Percentiles rank a stretch among this genome's conserved stretches.
Evolutionary conservation across 2,888 invertebrate species (phyloP).

Genomic region (Lepidocyrtoides sp.): DNA sequence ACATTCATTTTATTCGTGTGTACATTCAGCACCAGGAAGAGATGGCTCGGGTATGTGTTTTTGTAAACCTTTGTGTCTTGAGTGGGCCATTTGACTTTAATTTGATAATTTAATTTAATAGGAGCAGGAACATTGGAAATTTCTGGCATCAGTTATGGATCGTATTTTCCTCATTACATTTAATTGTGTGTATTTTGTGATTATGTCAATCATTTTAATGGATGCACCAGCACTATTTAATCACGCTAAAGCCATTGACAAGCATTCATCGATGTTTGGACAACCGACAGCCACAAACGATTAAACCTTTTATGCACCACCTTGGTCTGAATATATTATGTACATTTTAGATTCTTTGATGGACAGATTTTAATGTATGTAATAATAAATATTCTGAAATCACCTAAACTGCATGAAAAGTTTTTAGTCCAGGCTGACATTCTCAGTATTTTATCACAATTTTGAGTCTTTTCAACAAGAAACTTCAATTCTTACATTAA

Average conservation of each 20-base stretch:
- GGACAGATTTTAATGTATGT: too few species aligned
- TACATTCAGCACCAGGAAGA: not conserved
- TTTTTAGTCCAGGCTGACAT: too few species aligned
- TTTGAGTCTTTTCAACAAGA: too few species aligned
- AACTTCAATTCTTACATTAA: too few species aligned
- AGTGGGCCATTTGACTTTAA: not conserved
- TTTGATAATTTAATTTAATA: not conserved
- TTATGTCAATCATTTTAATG: not conserved
- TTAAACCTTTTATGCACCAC: too few species aligned
- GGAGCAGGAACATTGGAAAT: not conserved
- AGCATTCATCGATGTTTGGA: too few species aligned
- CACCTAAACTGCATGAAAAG: too few species aligned
- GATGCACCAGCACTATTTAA: not conserved
- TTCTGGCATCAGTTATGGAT: not conserved
- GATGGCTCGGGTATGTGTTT: not conserved
- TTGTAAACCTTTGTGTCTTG: not conserved
- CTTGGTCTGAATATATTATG: too few species aligned
- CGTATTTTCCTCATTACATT: not conserved
- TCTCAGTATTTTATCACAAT: too few species aligned
- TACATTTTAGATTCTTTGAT: too few species aligned
- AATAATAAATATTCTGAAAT: too few species aligned
- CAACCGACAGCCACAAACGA: too few species aligned
- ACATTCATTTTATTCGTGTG: not conserved
- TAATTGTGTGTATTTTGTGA: not conserved
- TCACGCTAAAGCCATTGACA: not conserved